phyloP scores from a whole-genome alignment of 2,888 invertebrate species.

The Abrostola triplasia region DNA sequence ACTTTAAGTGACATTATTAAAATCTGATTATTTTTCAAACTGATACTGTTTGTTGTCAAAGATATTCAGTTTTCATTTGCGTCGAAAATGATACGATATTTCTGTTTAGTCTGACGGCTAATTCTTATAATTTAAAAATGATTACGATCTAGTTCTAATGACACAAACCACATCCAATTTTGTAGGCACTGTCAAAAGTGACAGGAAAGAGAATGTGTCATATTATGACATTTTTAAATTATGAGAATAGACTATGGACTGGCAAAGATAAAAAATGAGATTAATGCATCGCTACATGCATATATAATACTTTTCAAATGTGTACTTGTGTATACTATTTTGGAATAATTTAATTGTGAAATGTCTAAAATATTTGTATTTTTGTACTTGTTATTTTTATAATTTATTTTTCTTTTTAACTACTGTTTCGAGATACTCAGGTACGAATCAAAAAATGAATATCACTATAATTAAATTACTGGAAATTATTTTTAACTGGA shows the following conservation, averaged over 20 bases:
- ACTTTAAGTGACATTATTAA: no score
- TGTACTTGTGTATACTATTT: slow-evolving; percentile 23
- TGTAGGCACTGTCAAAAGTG: no score
- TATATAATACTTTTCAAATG: slow-evolving; percentile 17
- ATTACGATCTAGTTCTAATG: no score
- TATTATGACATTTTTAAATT: no score
- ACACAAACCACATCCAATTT: no score
- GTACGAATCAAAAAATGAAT: not conserved
- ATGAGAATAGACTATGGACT: not conserved
- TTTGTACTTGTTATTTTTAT: slow-evolving; percentile 47
- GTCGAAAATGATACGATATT: not conserved
- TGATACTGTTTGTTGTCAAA: no score
- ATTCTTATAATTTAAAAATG: no score
- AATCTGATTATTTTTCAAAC: no score
- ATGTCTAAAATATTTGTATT: slow-evolving; percentile 37
- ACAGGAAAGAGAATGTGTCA: no score
- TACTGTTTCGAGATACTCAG: slow-evolving; percentile 22
- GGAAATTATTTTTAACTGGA: not conserved
- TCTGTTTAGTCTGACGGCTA: not conserved
- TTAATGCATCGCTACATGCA: slow-evolving; percentile 20
- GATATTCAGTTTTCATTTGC: no score
- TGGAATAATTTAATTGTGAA: slow-evolving; percentile 27
- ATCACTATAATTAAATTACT: not conserved
- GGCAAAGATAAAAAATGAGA: slow-evolving; percentile 20
- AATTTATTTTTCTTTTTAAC: slow-evolving; percentile 52